Conservation (phyloP, 2,113 vertebrate species). For the Chloroceryle aenea region DNA sequence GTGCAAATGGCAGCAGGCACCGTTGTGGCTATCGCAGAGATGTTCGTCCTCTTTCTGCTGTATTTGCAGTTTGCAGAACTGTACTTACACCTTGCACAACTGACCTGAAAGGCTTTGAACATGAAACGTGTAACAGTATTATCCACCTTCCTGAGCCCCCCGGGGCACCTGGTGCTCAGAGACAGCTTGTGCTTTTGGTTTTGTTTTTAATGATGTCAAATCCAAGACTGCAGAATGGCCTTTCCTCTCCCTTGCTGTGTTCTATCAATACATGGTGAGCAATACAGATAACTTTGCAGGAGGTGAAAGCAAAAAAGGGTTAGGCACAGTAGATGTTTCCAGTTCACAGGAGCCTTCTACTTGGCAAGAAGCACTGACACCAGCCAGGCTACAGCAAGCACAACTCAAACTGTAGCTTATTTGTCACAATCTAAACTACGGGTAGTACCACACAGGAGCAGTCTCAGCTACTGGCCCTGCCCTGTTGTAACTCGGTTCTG, state of each 20-base stretch:
- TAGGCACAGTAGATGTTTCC: background rate
- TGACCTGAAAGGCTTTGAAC: background rate
- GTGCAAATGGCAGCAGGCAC: background rate
- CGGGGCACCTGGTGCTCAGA: background rate
- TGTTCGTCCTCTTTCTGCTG: background rate
- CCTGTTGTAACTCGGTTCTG: background rate
- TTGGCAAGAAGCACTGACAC: background rate
- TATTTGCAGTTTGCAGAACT: background rate
- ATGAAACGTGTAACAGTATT: background rate
- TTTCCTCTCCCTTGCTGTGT: background rate
- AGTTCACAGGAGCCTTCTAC: background rate
- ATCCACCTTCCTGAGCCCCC: background rate
- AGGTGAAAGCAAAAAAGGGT: background rate
- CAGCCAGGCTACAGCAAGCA: background rate
- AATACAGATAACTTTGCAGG: background rate
- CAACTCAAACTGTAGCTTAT: background rate
- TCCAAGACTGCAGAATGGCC: background rate
- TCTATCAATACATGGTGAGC: background rate
- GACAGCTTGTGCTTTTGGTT: background rate
- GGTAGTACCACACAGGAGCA: background rate
- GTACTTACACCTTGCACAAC: background rate
- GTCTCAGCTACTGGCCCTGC: background rate
- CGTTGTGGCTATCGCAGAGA: rapidly evolving
- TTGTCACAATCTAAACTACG: background rate
- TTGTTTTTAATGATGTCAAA: background rate